Evolutionary conservation across 2,797 vertebrate genomes (phyloP), one percentile per base, ranked within the genome.

Genomic region (Lepus oiostolus): DNA sequence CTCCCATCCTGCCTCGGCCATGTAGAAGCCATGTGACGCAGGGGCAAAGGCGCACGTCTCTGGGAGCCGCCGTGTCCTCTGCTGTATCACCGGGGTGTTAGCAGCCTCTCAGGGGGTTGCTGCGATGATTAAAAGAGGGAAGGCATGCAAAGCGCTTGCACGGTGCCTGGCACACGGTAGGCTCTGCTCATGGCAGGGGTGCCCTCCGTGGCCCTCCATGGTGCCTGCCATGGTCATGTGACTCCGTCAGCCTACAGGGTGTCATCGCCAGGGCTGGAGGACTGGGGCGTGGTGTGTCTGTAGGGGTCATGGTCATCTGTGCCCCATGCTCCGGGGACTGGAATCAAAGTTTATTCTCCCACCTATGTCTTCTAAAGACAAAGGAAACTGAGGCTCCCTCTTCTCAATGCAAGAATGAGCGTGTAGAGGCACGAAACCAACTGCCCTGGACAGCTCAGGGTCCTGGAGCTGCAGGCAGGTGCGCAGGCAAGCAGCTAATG

Each of bases 181-280:
- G 32, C 47, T 22, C 22, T 17, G 26, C 4, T n/a, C 24, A 1
- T 9, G 26, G 82, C 8, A 22, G n/a, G 19, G 4, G 14, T 5
- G 19, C 17, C 5, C 0, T 21, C 54, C 26, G 58, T 26, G 77
- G 28, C 1, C 85, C 75, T 47, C 84, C 22, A 6, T 30, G 58
- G 91, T 35, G 82, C 67, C 94, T 0, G 4, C 16, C 22, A 0
- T 4, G 24, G 5, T 28, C 4, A 22, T 3, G 5, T 4, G 65
- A 62, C n/a, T 26, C 54, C 60, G 5, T 4, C 8, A 0, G 7
- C 12, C 11, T 7, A 22, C 12, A 2, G 2, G 0, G 0, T 8
- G 10, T n/a, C 28, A 0, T 3, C 4, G 38, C 42, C 52, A 82
- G 42, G 32, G 4, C 35, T 1, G 28, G 75, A 38, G 42, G 42